Base-by-base conservation (phyloP, 2,113 vertebrate species). In the Phoxinus phoxinus region DNA sequence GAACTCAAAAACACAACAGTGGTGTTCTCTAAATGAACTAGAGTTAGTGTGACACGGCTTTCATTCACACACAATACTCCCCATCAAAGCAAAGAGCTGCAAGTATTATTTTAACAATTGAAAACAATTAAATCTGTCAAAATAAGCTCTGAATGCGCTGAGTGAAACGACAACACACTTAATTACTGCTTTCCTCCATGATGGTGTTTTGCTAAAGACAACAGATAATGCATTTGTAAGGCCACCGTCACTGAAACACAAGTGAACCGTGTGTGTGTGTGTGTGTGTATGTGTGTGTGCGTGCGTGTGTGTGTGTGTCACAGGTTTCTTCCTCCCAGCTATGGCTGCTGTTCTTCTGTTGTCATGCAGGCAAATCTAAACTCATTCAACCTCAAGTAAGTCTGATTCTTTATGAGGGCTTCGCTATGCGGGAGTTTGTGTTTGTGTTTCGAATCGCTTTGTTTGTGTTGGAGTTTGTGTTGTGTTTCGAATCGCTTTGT, bases 101-200 rank as follows among this genome's bases (percentile, higher is more conserved):
- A 94, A 92, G 93, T 93, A 93, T 91, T 91, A 91, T 94, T 94
- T 91, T 91, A 89, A 93, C 93, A 93, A 94, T 94, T 89, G 94
- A 94, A 90, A 91, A 94, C 94, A 94, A 94, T 94, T 94, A 93
- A 92, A 93, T 93, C 91, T 94, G 93, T 95, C 95, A 94, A 94
- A 94, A 93, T 94, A 94, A 93, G 92, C 92, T 93, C 91, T 93
- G 93, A 94, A 90, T 90, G 87, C 86, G 87, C 88, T 89, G 63
- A 89, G 91, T 87, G 93, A 93, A 89, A 92, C 88, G 88, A 58
- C 88, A 91, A 91, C 91, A 87, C 89, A 88, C 90, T 91, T 93
- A 94, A 95, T 95, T 92, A 93, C 91, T 92, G 93, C 90, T 86
- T 92, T 93, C 91, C 90, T 48, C 90, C 91, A 90, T 88, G 78